Evolutionary conservation across 2,888 invertebrate genomes (phyloP), one percentile per base, ranked within the genome.

Genomic region (Disparrhopalites patrizii): DNA sequence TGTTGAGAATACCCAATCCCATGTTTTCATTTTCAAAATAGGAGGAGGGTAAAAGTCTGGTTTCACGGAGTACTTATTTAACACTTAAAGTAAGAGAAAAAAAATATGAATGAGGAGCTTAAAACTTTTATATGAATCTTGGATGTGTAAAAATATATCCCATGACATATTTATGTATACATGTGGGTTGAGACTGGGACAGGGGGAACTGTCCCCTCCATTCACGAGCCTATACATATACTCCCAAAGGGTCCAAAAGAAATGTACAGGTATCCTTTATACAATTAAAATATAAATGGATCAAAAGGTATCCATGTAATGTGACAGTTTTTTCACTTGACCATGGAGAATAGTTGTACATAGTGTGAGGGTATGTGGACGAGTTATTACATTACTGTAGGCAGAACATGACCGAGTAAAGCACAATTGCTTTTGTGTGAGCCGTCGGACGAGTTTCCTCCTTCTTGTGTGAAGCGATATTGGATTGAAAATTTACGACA

Each of bases 401-500:
- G 23, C 18, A 5, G 47, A 47, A n/a, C 18, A 13, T 43, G 43
- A 47, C 20, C 8, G 10, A 47, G 43, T 5, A 43, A 5, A 43
- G 20, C 18, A 43, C 51, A 61, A 30, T 51, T 36, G 51, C 36
- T 30, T 60, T 20, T 58, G 7, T 50, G 31, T 60, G 30, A 60
- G 33, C 60, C 33, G 60, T 60, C 60, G 50, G 47, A 47, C 50
- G 51, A 61, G 51, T 61, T 61, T 33, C 40, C n/a, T n/a, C n/a
- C 47, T 27, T 31, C 15, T 33, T 31, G 20, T 51, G n/a, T 51
- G 7, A 7, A 8, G 33, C 36, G 36, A 61, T 55, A 69, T 71
- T 66, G 71, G 68, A 71, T 69, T 68, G 66, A 68, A 67, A 68
- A 68, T 71, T 68, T 68, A 69, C 61, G 69, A 66, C 69, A 66